Percentiles rank a stretch among this genome's conserved stretches.
These are phyloP conservation scores for Paramormyrops kingsleyae DNA, from an alignment of 2,113 vertebrate genomes.

Conservation along the genomic window DNA sequence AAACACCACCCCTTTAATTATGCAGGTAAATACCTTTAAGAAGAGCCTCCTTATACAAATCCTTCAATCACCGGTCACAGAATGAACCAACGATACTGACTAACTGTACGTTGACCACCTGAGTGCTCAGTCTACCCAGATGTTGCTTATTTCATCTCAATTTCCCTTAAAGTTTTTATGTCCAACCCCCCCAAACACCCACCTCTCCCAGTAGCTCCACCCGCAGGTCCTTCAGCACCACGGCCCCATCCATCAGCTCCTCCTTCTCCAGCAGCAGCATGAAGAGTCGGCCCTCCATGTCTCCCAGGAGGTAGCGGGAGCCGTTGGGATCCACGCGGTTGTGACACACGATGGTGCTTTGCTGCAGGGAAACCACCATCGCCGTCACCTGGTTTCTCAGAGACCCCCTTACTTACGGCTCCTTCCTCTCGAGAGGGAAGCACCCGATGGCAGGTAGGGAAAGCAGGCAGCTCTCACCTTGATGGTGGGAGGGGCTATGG, in stretches of 20 bases:
- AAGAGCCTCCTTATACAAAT: neutral
- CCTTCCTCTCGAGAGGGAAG: neutral
- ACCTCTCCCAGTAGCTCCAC: conserved; percentile 97
- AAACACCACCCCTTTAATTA: neutral
- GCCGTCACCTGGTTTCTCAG: neutral
- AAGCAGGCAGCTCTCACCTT: conserved; percentile 66
- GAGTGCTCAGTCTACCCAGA: neutral
- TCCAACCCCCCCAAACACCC: neutral
- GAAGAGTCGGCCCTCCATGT: conserved; percentile 96
- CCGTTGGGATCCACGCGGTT: conserved; percentile 96
- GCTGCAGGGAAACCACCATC: conserved; percentile 58
- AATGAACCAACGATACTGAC: neutral
- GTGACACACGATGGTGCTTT: conserved; percentile 97
- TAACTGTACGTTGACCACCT: neutral
- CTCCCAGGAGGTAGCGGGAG: conserved; percentile 88
- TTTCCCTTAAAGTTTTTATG: neutral
- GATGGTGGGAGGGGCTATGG: conserved; percentile 94
- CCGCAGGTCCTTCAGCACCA: conserved; percentile 86
- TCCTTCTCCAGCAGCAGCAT: conserved; percentile 97
- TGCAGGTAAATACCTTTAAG: neutral
- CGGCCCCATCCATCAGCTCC: conserved; percentile 90
- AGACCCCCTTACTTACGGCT: neutral
- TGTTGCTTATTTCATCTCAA: neutral
- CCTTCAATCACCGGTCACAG: neutral
- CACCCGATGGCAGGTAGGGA: neutral